Evolutionary conservation across 1,140 invertebrate genomes (phyloP).

Genomic region (Euwallacea similis): DNA sequence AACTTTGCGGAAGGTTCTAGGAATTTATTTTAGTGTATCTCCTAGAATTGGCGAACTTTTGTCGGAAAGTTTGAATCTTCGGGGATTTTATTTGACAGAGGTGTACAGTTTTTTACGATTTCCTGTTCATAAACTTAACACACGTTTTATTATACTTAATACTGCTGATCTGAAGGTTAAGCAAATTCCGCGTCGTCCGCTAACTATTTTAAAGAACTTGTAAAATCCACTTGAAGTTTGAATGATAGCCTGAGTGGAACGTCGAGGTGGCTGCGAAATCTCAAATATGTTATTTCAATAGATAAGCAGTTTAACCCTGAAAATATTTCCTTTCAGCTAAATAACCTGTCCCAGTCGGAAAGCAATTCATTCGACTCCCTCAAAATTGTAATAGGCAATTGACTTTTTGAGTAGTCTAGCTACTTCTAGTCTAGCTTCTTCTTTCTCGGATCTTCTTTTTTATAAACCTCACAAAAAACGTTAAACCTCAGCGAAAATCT

Average conservation of each 20-base stretch:
- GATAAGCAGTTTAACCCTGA: too few relatives aligned
- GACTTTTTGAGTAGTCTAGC: slow-evolving; percentile 10
- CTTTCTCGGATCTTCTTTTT: background rate
- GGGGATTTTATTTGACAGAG: slow-evolving; percentile 31
- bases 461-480: background rate
- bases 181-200: background rate
- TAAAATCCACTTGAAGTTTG: too few relatives aligned
- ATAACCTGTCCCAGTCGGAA: slow-evolving; percentile 1
- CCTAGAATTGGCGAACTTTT: slow-evolving; percentile 28
- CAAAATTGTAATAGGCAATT: slow-evolving; percentile 13
- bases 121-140: slow-evolving; percentile 18
- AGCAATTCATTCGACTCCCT: slow-evolving; percentile 12
- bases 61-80: slow-evolving; percentile 33
- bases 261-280: too few relatives aligned
- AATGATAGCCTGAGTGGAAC: too few relatives aligned
- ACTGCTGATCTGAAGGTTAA: background rate
- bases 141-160: slow-evolving; percentile 4
- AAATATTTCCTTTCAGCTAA: slow-evolving; percentile 1
- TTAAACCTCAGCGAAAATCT: too few relatives aligned
- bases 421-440: background rate
- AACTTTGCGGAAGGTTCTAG: slow-evolving; percentile 24
- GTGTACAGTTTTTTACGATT: slow-evolving; percentile 27
- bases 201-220: too few relatives aligned
- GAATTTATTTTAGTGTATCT: slow-evolving; percentile 32
- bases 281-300: too few relatives aligned